Conservation (phyloP, 2,888 invertebrate genomes). For the Melinaea menophilus region DNA sequence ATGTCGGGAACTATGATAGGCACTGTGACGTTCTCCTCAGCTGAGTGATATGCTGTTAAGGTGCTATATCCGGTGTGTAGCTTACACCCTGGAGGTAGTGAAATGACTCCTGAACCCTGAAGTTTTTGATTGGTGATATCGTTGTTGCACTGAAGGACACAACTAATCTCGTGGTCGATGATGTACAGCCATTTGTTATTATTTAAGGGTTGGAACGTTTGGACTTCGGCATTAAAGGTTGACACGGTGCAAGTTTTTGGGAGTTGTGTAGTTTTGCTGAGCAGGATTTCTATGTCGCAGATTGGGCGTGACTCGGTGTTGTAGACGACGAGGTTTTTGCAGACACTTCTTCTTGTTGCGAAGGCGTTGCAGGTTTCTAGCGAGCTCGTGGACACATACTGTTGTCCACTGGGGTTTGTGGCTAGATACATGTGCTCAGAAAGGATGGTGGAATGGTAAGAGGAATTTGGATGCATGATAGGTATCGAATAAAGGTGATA, state of each 20-base stretch:
- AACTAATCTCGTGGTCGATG: conserved; percentile 21
- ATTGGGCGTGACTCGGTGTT: conserved; percentile 27
- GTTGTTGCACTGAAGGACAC: conserved; percentile 28
- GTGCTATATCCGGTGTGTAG: too few species aligned
- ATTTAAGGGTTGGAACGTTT: conserved; percentile 29
- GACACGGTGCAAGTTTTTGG: conserved; percentile 29
- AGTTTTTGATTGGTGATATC: conserved; percentile 26
- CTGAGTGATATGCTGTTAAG: too few species aligned
- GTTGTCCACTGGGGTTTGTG: too few species aligned
- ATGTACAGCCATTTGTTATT: conserved; percentile 33
- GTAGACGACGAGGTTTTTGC: conserved; percentile 32
- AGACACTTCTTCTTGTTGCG: conserved; percentile 25
- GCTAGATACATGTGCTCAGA: too few species aligned
- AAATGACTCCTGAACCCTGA: conserved; percentile 28
- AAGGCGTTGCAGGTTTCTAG: conserved; percentile 31
- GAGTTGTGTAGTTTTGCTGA: conserved; percentile 17
- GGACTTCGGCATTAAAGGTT: conserved; percentile 33
- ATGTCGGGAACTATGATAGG: too few species aligned
- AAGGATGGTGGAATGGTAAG: conserved; percentile 33
- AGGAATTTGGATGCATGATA: conserved; percentile 36
- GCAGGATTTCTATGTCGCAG: conserved; percentile 30
- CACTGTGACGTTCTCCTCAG: too few species aligned
- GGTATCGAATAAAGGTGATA: conserved; percentile 38
- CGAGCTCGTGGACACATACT: conserved; percentile 30
- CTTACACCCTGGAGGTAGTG: too few species aligned